Conservation (phyloP, 2,797 vertebrate species). For the Alauda arvensis region DNA sequence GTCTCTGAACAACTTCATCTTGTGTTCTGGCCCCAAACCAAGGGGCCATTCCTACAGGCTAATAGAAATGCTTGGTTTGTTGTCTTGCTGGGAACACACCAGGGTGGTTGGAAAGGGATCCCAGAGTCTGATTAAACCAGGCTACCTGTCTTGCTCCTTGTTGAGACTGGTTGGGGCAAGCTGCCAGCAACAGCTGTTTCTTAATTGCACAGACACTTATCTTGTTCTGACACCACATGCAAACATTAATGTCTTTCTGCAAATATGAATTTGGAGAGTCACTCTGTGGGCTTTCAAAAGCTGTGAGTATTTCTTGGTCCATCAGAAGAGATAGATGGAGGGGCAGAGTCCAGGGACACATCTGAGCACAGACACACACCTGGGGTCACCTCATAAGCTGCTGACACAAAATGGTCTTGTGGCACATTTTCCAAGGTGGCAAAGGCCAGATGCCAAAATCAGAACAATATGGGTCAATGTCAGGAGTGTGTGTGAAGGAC, state of each 20-base stretch:
- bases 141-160: conserved; percentile 35
- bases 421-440: neutral
- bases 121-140: neutral
- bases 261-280: neutral
- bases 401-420: neutral
- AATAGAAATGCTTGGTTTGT: neutral
- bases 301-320: neutral
- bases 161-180: neutral
- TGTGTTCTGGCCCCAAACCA: neutral
- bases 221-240: conserved; percentile 19
- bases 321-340: neutral
- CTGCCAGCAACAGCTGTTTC: conserved; percentile 44
- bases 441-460: neutral
- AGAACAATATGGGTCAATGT: neutral
- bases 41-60: neutral
- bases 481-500: neutral
- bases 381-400: neutral
- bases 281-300: neutral
- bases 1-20: neutral
- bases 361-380: neutral
- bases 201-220: conserved; percentile 28
- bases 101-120: neutral
- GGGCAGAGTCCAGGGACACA: neutral
- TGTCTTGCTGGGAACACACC: neutral
- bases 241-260: neutral